phyloP scores from a whole-genome alignment of 1,140 invertebrate species.

The Bombus picipes region DNA sequence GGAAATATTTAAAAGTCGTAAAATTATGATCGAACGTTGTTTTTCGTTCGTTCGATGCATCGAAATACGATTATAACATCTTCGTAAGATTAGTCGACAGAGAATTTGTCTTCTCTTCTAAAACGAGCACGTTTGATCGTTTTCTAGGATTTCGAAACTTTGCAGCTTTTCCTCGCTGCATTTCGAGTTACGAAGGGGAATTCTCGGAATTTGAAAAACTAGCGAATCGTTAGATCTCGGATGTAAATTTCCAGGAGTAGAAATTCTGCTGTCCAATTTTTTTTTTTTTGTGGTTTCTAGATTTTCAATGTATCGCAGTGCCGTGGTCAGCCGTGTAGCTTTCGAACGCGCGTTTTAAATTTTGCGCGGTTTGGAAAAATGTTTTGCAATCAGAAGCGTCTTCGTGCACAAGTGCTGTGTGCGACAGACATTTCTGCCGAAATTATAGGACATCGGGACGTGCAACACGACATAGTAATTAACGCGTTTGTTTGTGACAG shows the following conservation, averaged over 20 bases:
- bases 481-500: neutral
- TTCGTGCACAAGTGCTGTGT: neutral
- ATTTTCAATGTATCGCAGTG: neutral
- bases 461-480: neutral
- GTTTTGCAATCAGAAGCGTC: neutral
- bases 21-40: constrained; percentile 37
- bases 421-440: neutral
- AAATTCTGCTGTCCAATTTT: neutral
- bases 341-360: neutral
- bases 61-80: neutral
- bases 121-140: too few species aligned
- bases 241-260: neutral
- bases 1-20: constrained; percentile 29
- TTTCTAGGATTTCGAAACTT: neutral
- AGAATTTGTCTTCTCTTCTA: too few species aligned
- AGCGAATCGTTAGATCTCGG: neutral
- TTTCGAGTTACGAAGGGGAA: neutral
- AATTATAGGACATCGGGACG: constrained; percentile 6
- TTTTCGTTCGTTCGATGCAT: neutral
- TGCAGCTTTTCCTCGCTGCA: neutral
- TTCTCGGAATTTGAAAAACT: neutral
- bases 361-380: neutral
- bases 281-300: neutral
- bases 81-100: too few species aligned
- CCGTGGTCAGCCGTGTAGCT: neutral